Evolutionary conservation across 2,113 vertebrate genomes (phyloP).

Genomic region (Anolis sagrei): DNA sequence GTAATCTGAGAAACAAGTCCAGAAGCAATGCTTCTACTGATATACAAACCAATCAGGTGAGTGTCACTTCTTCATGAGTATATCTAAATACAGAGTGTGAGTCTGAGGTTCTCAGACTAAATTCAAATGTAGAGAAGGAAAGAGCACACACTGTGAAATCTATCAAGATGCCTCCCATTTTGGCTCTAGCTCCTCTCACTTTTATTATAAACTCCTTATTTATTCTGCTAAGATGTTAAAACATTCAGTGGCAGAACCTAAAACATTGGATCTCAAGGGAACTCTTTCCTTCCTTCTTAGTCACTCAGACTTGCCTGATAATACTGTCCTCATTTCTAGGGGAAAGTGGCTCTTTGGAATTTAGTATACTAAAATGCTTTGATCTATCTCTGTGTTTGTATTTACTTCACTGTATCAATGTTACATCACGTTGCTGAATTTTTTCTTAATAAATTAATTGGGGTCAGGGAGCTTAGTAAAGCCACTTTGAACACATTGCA

Average conservation of each 20-base stretch:
- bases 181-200: neutral
- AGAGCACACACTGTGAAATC: neutral
- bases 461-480: neutral
- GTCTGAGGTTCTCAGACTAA: neutral
- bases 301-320: neutral
- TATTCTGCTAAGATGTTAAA: neutral
- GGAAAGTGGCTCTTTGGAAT: neutral
- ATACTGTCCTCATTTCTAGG: neutral
- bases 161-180: neutral
- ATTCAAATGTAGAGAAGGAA: neutral
- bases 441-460: neutral
- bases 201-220: neutral
- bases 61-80: neutral
- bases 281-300: neutral
- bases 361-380: neutral
- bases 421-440: too few species aligned
- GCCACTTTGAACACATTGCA: neutral
- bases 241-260: neutral
- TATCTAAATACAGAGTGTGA: neutral
- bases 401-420: neutral
- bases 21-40: conserved; percentile 95
- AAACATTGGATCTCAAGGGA: neutral
- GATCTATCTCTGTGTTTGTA: neutral
- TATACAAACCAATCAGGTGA: conserved; percentile 96
- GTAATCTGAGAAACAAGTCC: conserved; percentile 89